Percentiles rank a stretch among this genome's conserved stretches.
Conservation (phyloP, 2,888 invertebrate genomes). For the Loripinus fragilis region DNA sequence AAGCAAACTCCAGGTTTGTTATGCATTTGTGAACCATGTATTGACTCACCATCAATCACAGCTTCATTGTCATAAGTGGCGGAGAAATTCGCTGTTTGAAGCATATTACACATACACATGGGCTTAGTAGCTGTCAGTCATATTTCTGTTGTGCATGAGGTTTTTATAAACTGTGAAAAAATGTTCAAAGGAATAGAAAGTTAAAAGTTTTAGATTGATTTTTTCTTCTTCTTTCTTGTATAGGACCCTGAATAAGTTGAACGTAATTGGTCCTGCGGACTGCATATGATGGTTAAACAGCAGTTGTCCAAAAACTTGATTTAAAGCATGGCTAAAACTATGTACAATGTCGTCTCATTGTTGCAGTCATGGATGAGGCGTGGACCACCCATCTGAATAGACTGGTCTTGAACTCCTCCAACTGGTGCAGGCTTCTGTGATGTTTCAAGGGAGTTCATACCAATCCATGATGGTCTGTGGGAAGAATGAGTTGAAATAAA, state of each 20-base stretch:
- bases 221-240: slow-evolving; percentile 5
- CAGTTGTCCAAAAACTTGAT: not conserved
- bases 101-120: too few relatives aligned
- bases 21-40: too few relatives aligned
- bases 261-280: slow-evolving; percentile 17
- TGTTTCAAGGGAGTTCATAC: slow-evolving; percentile 1
- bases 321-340: slow-evolving; percentile 13
- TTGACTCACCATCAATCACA: too few relatives aligned
- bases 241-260: slow-evolving; percentile 3
- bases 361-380: slow-evolving; percentile 2
- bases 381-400: not conserved
- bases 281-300: slow-evolving; percentile 5
- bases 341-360: not conserved
- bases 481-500: slow-evolving; percentile 17
- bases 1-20: too few relatives aligned
- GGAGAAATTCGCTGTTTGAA: too few relatives aligned
- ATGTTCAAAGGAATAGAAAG: too few relatives aligned
- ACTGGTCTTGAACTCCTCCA: slow-evolving; percentile 20
- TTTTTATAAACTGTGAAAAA: too few relatives aligned
- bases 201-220: too few relatives aligned
- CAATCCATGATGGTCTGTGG: slow-evolving; percentile 20
- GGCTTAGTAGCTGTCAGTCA: too few relatives aligned
- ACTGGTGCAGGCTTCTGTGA: slow-evolving; percentile 17
- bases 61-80: too few relatives aligned
- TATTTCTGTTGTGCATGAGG: too few relatives aligned